Evolutionary conservation across 2,113 vertebrate species (phyloP).

Genomic region (Antidorcas marsupialis): DNA sequence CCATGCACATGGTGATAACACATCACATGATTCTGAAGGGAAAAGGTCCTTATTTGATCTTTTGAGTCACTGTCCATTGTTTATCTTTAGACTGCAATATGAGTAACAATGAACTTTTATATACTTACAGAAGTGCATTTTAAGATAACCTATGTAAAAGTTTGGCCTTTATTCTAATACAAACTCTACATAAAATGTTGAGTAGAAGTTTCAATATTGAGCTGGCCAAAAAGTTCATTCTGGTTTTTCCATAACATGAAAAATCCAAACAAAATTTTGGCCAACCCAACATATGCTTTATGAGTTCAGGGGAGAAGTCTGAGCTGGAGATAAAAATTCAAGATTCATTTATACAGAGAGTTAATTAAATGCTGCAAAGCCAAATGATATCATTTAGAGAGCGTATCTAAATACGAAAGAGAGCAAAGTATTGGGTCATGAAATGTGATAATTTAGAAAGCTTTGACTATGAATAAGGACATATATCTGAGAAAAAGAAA

Average conservation of each 20-base stretch:
- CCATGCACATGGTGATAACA: background rate
- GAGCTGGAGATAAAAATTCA: background rate
- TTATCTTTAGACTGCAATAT: background rate
- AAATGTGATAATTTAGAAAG: background rate
- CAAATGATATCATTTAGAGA: background rate
- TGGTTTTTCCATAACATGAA: background rate
- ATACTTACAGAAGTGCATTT: background rate
- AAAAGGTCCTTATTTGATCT: background rate
- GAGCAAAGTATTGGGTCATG: background rate
- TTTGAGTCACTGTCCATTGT: background rate
- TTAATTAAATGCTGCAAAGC: background rate
- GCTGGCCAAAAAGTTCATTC: background rate
- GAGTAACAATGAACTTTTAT: background rate
- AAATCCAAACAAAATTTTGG: background rate
- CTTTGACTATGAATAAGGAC: background rate
- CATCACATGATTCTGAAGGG: background rate
- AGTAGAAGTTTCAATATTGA: background rate
- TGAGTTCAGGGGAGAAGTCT: background rate
- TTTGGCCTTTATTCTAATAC: background rate
- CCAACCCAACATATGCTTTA: background rate
- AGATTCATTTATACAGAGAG: background rate
- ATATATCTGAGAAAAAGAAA: background rate
- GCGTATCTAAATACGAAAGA: background rate
- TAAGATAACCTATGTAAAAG: background rate
- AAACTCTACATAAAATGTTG: background rate